A percentile compares a stretch with the other conserved stretches of the same genome.
Evolutionary conservation across 2,888 invertebrate genomes (phyloP).

Genomic region (Agrochola macilenta): DNA sequence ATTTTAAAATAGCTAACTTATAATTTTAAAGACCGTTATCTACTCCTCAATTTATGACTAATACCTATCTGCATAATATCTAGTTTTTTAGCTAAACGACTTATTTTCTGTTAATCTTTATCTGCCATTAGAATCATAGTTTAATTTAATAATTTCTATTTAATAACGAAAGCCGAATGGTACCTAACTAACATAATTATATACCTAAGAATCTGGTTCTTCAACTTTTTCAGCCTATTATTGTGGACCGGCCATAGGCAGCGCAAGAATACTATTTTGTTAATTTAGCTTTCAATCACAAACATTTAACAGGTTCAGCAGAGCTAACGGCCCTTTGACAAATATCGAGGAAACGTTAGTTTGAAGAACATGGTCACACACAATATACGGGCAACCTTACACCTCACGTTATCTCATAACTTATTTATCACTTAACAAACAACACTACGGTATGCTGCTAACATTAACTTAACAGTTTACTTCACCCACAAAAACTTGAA

Average conservation of each 20-base stretch:
- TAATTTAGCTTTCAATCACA: constrained; percentile 7
- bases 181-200: neutral
- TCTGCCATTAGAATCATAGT: constrained; percentile 16
- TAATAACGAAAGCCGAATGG: constrained; percentile 2
- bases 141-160: constrained; percentile 21
- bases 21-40: constrained; percentile 1
- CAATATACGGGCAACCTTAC: constrained; percentile 42
- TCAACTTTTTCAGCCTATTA: neutral
- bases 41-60: constrained; percentile 19
- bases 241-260: neutral
- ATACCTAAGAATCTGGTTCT: neutral
- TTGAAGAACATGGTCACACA: constrained; percentile 24
- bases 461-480: constrained; percentile 54
- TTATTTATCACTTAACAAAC: constrained; percentile 55
- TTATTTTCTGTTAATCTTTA: constrained; percentile 33
- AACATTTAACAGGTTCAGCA: constrained; percentile 11
- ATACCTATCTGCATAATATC: neutral
- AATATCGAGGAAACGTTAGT: constrained; percentile 12
- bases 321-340: neutral
- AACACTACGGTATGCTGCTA: constrained; percentile 36
- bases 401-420: constrained; percentile 41
- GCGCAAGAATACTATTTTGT: neutral
- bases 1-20: neutral
- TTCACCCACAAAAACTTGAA: constrained; percentile 45
- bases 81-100: constrained; percentile 8